Percentiles rank a stretch among this genome's conserved stretches.
Conservation (phyloP, 2,113 vertebrate species). For the Gila orcuttii region DNA sequence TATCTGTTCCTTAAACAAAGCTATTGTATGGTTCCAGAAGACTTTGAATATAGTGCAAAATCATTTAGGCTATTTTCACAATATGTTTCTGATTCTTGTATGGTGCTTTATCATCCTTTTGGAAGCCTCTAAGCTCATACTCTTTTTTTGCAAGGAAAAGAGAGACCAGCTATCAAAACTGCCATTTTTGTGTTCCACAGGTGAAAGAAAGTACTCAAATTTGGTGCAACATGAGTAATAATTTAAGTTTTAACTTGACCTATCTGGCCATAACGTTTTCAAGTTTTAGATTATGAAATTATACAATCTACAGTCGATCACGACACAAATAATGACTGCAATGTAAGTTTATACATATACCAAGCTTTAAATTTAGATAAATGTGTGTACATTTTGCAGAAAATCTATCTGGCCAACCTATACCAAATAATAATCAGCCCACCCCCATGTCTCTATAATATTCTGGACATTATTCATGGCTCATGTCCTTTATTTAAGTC, state of each 20-base stretch:
- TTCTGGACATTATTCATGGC: not conserved
- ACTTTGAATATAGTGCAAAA: no score
- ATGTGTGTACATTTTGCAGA: not conserved
- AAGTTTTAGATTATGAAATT: constrained; percentile 11
- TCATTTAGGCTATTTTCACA: no score
- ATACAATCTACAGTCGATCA: not conserved
- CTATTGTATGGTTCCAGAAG: not conserved
- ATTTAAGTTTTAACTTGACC: not conserved
- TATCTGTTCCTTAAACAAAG: not conserved
- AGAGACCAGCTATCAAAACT: not conserved
- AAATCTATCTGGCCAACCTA: not conserved
- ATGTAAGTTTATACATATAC: not conserved
- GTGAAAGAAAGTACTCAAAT: not conserved
- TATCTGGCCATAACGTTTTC: not conserved
- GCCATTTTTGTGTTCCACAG: not conserved
- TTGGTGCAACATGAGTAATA: not conserved
- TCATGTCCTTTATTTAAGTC: not conserved
- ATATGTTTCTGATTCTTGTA: no score
- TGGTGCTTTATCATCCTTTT: no score
- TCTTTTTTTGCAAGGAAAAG: not conserved
- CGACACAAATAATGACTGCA: not conserved
- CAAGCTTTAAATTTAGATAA: not conserved
- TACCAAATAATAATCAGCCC: not conserved
- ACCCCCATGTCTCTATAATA: not conserved
- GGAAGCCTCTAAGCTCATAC: not conserved